Evolutionary conservation across 2,113 vertebrate genomes (phyloP).

Genomic region (Prunella fulvescens): DNA sequence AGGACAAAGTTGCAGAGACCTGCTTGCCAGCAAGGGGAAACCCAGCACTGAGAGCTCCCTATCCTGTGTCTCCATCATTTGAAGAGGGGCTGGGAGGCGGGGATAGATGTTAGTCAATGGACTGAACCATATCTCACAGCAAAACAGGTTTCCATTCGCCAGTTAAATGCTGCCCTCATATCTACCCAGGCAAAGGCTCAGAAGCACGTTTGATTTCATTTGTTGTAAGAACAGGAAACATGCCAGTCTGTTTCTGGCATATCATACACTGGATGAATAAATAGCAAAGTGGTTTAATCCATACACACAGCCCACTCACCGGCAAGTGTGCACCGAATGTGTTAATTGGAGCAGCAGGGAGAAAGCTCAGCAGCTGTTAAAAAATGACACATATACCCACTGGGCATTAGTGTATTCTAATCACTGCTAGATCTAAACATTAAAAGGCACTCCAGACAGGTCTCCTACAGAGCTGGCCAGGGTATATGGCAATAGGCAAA

Average conservation of each 20-base stretch:
- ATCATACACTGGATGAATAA: constrained; percentile 11
- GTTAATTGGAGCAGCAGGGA: constrained; percentile 80
- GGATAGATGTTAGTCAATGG: constrained; percentile 69
- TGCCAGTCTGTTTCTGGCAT: neutral
- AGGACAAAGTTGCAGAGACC: constrained; percentile 76
- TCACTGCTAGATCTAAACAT: constrained; percentile 70
- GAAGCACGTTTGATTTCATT: neutral
- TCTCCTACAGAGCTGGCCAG: constrained; percentile 30
- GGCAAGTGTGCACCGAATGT: constrained; percentile 60
- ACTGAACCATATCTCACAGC: constrained; percentile 72
- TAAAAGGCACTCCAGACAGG: constrained; percentile 63
- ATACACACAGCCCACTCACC: constrained; percentile 69
- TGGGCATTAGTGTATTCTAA: constrained; percentile 74
- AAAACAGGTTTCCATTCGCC: neutral
- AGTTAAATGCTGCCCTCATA: neutral
- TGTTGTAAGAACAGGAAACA: neutral
- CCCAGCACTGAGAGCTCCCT: constrained; percentile 65
- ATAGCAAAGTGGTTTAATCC: constrained; percentile 75
- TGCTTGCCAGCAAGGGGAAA: constrained; percentile 50
- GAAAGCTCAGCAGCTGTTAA: constrained; percentile 76
- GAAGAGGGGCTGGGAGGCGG: constrained; percentile 68
- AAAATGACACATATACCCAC: constrained; percentile 76
- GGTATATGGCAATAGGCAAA: constrained; percentile 19
- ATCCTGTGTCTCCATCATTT: constrained; percentile 69
- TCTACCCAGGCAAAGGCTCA: neutral